Percentiles rank a stretch among this genome's conserved stretches.
These are phyloP conservation scores for Eilema caniola DNA, from an alignment of 2,888 invertebrate genomes.

Conservation along the genomic window DNA sequence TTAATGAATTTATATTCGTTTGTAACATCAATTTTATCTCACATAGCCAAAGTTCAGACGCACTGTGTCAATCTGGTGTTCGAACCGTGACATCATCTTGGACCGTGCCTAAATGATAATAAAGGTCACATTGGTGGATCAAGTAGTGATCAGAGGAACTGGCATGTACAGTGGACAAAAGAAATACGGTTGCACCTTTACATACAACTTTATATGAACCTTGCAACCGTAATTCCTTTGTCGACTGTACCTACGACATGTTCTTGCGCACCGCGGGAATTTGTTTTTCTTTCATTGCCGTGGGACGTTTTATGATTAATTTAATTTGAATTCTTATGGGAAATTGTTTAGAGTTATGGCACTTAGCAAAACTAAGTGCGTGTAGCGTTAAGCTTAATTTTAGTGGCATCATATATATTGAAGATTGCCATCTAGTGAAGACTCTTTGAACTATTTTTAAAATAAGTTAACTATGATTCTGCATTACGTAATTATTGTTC, in stretches of 20 bases:
- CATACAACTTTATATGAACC: too few relatives aligned
- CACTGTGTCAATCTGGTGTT: slow-evolving; percentile 49
- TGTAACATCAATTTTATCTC: slow-evolving; percentile 49
- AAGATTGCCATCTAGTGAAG: neutral
- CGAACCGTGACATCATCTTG: slow-evolving; percentile 30
- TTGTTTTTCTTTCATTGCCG: slow-evolving; percentile 27
- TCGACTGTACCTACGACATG: slow-evolving; percentile 26
- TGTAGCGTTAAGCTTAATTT: neutral
- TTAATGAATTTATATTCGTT: slow-evolving; percentile 26
- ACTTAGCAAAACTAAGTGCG: slow-evolving; percentile 12
- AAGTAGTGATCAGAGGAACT: slow-evolving; percentile 18
- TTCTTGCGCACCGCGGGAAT: slow-evolving; percentile 26
- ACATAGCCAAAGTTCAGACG: slow-evolving; percentile 57
- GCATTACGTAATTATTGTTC: neutral
- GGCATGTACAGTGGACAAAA: too few relatives aligned
- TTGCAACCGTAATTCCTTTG: too few relatives aligned
- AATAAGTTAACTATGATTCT: neutral
- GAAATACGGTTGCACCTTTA: too few relatives aligned
- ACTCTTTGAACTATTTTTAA: neutral
- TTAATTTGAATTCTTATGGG: slow-evolving; percentile 34
- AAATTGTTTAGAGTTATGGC: slow-evolving; percentile 20
- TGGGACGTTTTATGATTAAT: slow-evolving; percentile 37
- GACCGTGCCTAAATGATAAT: slow-evolving; percentile 43
- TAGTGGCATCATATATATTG: neutral
- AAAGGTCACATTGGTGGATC: slow-evolving; percentile 46